A percentile compares a stretch with the other conserved stretches of the same genome.
phyloP scores from a whole-genome alignment of 2,797 vertebrate species.

The Enteromius radiatus region DNA sequence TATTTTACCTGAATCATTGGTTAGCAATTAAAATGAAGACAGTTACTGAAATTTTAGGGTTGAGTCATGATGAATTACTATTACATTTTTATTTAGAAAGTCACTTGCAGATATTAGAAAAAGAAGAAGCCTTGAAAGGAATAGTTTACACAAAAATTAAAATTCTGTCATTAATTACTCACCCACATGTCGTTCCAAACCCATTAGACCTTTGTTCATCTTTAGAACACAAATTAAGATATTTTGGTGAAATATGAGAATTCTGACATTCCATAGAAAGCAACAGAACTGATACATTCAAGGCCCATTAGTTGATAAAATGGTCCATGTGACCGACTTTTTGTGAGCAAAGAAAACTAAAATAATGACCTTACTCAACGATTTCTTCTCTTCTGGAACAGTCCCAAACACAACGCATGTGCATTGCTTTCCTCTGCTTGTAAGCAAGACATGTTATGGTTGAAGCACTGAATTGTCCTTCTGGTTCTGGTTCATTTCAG shows the following conservation, averaged over 20 bases:
- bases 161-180: not conserved
- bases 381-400: not conserved
- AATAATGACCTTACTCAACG: too few relatives aligned
- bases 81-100: not conserved
- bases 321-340: not conserved
- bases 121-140: not conserved
- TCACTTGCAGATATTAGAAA: too few relatives aligned
- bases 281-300: not conserved
- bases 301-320: not conserved
- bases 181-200: not conserved
- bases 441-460: not conserved
- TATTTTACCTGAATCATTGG: not conserved
- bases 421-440: not conserved
- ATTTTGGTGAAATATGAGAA: not conserved
- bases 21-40: not conserved
- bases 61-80: not conserved
- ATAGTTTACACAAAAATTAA: not conserved
- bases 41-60: not conserved
- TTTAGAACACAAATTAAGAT: not conserved
- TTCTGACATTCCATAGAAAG: not conserved
- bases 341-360: not conserved
- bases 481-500: not conserved
- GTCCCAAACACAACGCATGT: not conserved
- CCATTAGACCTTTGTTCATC: not conserved
- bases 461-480: not conserved